A percentile compares a stretch with the other conserved stretches of the same genome.
Conservation (phyloP, 2,113 vertebrate genomes). For the Scortum barcoo region DNA sequence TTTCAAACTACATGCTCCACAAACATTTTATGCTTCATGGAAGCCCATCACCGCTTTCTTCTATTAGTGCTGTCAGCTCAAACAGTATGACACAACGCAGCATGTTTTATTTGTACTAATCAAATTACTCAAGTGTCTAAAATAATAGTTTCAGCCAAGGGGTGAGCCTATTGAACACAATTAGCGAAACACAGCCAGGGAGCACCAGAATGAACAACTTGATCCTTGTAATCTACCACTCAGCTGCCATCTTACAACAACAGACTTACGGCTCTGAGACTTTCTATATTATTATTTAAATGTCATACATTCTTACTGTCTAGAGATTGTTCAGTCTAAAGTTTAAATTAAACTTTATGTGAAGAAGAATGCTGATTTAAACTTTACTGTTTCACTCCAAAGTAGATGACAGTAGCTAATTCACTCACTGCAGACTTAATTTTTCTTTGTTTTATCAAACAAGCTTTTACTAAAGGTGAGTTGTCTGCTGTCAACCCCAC, state of each 20-base stretch:
- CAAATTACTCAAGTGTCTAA: background rate
- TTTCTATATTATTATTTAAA: background rate
- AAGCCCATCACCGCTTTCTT: background rate
- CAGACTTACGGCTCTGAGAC: background rate
- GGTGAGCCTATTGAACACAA: background rate
- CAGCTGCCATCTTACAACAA: background rate
- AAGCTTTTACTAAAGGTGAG: background rate
- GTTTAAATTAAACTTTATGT: background rate
- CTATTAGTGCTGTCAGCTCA: background rate
- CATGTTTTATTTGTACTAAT: background rate
- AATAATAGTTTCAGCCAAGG: background rate
- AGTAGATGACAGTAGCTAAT: background rate
- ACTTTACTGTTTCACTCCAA: background rate
- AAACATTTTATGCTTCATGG: background rate
- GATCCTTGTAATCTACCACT: background rate
- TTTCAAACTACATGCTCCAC: background rate
- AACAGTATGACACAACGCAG: too few relatives aligned
- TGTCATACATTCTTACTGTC: background rate
- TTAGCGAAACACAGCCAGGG: background rate
- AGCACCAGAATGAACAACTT: background rate
- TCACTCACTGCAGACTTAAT: background rate
- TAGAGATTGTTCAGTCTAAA: background rate
- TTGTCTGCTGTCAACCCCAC: background rate
- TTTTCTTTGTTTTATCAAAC: background rate
- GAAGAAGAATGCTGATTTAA: background rate